Conservation (phyloP, 23 tunicate genomes). For the Oikopleura dioica region DNA sequence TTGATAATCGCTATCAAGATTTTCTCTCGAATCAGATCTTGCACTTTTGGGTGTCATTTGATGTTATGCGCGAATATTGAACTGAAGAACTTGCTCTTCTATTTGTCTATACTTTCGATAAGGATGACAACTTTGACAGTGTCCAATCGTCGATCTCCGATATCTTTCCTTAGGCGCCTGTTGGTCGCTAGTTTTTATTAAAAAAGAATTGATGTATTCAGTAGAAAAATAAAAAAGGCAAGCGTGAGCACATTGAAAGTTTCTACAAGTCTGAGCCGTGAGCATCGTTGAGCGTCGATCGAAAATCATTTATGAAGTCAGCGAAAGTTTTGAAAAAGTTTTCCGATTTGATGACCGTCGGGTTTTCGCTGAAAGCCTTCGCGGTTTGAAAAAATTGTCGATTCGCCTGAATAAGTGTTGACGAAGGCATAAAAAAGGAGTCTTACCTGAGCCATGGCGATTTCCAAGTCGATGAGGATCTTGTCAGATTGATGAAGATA, state of each 20-base stretch:
- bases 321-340: not conserved
- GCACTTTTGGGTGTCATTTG: no score
- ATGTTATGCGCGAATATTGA: no score
- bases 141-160: no score
- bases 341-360: conserved; percentile 4
- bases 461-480: not conserved
- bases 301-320: not conserved
- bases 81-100: no score
- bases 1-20: no score
- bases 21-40: no score
- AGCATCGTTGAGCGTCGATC: not conserved
- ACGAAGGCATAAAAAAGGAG: not conserved
- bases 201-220: no score
- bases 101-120: no score
- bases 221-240: not conserved
- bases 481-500: not conserved
- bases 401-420: conserved; percentile 1
- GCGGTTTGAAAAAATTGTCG: conserved; percentile 13
- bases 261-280: not conserved
- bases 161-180: no score
- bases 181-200: no score
- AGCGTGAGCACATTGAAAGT: not conserved
- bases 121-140: no score
- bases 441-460: conserved; percentile 7
- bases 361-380: not conserved